Conservation (phyloP, 2,888 invertebrate genomes). For the Caprella mutica region DNA sequence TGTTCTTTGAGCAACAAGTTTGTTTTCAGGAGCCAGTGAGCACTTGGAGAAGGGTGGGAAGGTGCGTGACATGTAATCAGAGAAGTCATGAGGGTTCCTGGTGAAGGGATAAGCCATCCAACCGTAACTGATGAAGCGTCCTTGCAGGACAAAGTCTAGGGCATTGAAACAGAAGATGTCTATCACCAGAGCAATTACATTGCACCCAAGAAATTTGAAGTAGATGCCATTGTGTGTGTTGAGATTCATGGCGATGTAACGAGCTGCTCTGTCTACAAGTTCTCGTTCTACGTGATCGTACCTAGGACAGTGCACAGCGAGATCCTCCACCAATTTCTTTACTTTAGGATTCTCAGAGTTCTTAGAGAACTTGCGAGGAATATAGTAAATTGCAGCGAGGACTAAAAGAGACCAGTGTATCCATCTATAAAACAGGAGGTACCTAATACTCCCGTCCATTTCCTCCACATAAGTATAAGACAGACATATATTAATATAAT, state of each 20-base stretch:
- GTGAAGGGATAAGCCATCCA: conserved; percentile 32
- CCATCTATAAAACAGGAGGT: conserved; percentile 34
- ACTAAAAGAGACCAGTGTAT: conserved; percentile 34
- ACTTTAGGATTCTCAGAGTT: conserved; percentile 33
- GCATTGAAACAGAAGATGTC: conserved; percentile 32
- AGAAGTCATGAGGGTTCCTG: conserved; percentile 32
- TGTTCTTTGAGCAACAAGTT: conserved; percentile 23
- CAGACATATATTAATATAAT: conserved; percentile 34
- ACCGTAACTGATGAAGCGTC: conserved; percentile 29
- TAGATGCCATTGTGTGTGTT: conserved; percentile 34
- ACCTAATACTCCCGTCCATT: conserved; percentile 17
- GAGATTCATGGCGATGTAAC: conserved; percentile 28
- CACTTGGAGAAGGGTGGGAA: conserved; percentile 34
- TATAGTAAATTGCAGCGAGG: conserved; percentile 32
- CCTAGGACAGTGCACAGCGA: conserved; percentile 27
- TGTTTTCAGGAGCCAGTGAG: conserved; percentile 20
- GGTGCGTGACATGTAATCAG: conserved; percentile 33
- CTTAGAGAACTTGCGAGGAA: conserved; percentile 33
- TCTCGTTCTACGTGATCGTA: conserved; percentile 32
- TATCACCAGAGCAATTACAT: conserved; percentile 27
- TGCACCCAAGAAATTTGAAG: conserved; percentile 31
- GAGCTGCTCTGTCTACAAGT: conserved; percentile 29
- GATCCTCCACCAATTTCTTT: conserved; percentile 32
- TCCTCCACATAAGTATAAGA: conserved; percentile 32
- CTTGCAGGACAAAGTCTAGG: conserved; percentile 31